Evolutionary conservation across 1,140 invertebrate genomes (phyloP), one percentile per base, ranked within the genome.

Genomic region (Tetraneura akinire): DNA sequence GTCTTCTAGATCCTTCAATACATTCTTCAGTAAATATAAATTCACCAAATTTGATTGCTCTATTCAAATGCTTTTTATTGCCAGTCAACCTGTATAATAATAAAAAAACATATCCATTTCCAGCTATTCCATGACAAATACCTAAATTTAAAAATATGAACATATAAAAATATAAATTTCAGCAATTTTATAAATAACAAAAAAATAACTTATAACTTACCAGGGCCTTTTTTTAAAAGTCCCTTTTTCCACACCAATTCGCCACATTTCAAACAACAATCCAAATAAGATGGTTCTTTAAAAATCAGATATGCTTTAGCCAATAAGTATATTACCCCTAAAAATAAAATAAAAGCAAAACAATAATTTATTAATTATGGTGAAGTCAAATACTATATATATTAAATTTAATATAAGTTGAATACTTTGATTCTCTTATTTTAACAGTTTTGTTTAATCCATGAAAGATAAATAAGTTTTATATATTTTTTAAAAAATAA

Each of bases 91-190:
- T 88, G 83, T 94, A 92, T 1, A 96, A 85, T 0, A 95, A 86
- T 4, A 96, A 86, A 85, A 95, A 95, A 0, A 92, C 93, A 86
- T 95, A 96, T 23, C 91, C 94, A 87, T 90, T 95, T 51, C 94
- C 94, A 53, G 93, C 91, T 6, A 96, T 88, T 1, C 94, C 94
- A 85, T 96, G 94, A 85, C 94, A 96, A 60, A 95, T 91, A 13
- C 91, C 91, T 85, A 80, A 5, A 82, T 83, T 64, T n/a, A 81
- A 81, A 68, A 80, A 42, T 70, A 64, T 37, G 8, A 4, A 37
- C 32, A 37, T 55, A 37, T 53, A 81, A 45, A 78, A 53, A n/a
- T 42, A 78, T 42, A 55, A n/a, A n/a, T n/a, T n/a, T n/a, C n/a
- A n/a, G n/a, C n/a, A n/a, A n/a, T 13, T 26, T 26, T 11, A 57